Evolutionary conservation across 2,888 invertebrate species (phyloP).

Genomic region (Zelleria hepariella): DNA sequence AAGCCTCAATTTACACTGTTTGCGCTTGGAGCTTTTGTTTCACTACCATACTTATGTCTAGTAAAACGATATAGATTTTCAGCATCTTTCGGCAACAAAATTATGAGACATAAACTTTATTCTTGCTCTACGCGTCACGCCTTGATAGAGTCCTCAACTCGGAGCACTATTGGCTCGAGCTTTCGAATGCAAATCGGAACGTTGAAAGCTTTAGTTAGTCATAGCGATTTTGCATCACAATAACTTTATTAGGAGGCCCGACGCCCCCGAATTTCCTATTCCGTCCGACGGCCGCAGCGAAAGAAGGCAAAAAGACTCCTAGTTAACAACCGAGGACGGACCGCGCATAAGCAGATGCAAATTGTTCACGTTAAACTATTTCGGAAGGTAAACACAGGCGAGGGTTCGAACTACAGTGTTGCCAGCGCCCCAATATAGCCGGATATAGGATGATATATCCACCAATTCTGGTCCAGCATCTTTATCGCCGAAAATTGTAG

Average conservation of each 20-base stretch:
- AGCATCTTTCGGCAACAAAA: no score
- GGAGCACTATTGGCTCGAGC: neutral
- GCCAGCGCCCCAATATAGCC: no score
- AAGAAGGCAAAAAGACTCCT: slow-evolving; percentile 38
- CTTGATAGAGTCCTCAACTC: neutral
- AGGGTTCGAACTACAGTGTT: slow-evolving; percentile 30
- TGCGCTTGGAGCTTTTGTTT: no score
- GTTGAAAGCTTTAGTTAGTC: slow-evolving; percentile 18
- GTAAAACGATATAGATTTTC: no score
- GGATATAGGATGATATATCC: no score
- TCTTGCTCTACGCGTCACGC: neutral
- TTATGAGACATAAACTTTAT: slow-evolving; percentile 5
- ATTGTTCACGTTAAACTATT: slow-evolving; percentile 72
- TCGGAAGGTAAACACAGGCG: slow-evolving; percentile 65
- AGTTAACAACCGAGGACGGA: slow-evolving; percentile 66
- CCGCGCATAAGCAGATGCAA: slow-evolving; percentile 69
- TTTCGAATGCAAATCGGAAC: slow-evolving; percentile 9
- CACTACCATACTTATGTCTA: no score
- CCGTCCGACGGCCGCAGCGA: slow-evolving; percentile 18
- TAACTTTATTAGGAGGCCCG: slow-evolving; percentile 6
- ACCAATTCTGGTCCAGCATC: no score
- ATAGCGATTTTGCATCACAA: neutral
- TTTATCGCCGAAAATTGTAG: no score
- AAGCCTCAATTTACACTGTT: no score
- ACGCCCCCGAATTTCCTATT: slow-evolving; percentile 17